Evolutionary conservation across 2,113 vertebrate genomes (phyloP).

Genomic region (Aramus guarauna): DNA sequence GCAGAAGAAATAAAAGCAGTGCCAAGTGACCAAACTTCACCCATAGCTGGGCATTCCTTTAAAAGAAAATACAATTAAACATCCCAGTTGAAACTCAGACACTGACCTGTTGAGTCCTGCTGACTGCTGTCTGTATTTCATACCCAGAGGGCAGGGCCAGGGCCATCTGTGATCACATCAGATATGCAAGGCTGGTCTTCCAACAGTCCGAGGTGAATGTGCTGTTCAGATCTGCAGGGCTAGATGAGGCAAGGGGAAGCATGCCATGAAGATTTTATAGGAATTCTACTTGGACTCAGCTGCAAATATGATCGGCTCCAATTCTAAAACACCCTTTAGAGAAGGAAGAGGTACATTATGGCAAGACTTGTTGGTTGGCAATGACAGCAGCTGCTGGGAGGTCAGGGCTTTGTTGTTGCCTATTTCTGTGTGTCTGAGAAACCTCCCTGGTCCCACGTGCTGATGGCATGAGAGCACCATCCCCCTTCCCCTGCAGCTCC

Average conservation of each 20-base stretch:
- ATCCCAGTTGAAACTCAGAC: neutral
- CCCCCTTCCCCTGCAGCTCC: neutral
- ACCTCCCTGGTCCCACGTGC: neutral
- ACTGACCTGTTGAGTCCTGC: constrained; percentile 34
- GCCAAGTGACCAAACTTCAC: neutral
- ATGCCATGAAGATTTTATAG: neutral
- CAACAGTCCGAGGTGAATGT: neutral
- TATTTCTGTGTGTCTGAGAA: neutral
- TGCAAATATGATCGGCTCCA: neutral
- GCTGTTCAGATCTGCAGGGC: neutral
- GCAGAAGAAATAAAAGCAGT: neutral
- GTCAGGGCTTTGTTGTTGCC: neutral
- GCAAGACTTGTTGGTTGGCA: neutral
- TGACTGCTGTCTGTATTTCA: neutral
- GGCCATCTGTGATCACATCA: neutral
- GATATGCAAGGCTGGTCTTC: neutral
- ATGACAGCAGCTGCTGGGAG: neutral
- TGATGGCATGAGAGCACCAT: neutral
- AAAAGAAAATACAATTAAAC: neutral
- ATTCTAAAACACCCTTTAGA: neutral
- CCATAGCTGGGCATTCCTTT: neutral
- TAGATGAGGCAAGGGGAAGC: neutral
- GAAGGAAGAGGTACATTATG: neutral
- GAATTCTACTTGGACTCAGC: neutral
- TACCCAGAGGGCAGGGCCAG: neutral